Percentiles rank a stretch among this genome's conserved stretches.
These are phyloP conservation scores for Nasonia longicornis DNA, from an alignment of 1,140 invertebrate genomes.

Conservation along the genomic window DNA sequence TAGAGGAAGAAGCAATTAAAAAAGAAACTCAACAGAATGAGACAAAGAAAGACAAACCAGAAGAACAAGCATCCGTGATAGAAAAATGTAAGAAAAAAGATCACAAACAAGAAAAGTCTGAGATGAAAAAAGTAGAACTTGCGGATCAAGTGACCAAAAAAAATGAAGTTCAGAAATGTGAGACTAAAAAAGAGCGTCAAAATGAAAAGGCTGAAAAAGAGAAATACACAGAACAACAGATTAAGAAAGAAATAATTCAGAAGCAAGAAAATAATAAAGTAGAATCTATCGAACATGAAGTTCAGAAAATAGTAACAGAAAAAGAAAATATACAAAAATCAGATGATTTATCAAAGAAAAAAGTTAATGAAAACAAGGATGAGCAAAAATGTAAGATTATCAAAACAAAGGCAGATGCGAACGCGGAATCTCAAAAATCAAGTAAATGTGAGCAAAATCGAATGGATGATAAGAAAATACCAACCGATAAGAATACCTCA, in stretches of 20 bases:
- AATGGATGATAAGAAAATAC: not conserved
- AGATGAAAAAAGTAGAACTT: constrained; percentile 1
- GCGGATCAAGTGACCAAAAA: not conserved
- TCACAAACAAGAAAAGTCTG: no score
- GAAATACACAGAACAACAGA: not conserved
- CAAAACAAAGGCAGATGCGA: not conserved
- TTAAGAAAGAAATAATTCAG: not conserved
- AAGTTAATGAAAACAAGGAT: not conserved
- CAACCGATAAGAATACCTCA: constrained; percentile 24
- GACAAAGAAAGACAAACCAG: no score
- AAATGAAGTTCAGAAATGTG: not conserved
- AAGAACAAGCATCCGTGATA: no score
- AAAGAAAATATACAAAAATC: not conserved
- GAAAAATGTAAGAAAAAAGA: no score
- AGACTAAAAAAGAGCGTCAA: not conserved
- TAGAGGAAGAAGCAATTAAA: no score
- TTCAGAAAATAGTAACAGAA: no score
- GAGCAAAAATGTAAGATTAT: not conserved
- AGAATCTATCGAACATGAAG: not conserved
- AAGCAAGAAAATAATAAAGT: not conserved
- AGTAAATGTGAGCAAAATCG: not conserved
- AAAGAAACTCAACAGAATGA: no score
- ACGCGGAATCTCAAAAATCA: not conserved
- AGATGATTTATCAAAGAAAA: not conserved
- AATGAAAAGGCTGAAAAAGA: not conserved